Conservation (phyloP, 2,888 invertebrate genomes). For the Latrodectus hesperus region DNA sequence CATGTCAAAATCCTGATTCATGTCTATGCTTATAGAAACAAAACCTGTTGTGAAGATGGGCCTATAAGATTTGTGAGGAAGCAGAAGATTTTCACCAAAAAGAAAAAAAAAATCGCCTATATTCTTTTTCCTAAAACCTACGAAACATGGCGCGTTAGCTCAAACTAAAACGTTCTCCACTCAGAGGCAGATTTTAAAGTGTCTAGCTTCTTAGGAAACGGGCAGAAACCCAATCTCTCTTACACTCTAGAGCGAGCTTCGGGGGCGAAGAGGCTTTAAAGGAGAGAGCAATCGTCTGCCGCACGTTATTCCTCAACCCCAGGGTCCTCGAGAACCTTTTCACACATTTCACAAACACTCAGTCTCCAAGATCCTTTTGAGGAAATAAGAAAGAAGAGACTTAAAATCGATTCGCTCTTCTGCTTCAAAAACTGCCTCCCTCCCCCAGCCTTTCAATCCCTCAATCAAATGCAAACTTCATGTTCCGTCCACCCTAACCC, state of each 20-base stretch:
- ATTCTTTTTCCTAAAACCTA: too few species aligned
- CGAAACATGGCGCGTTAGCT: background rate
- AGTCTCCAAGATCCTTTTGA: background rate
- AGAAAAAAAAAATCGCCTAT: too few species aligned
- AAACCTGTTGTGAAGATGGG: too few species aligned
- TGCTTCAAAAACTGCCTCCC: background rate
- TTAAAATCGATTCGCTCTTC: constrained; percentile 3
- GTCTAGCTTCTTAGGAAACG: background rate
- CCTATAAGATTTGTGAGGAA: too few species aligned
- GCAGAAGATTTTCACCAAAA: too few species aligned
- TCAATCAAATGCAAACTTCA: constrained; percentile 2
- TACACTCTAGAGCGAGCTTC: background rate
- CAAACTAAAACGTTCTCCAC: background rate
- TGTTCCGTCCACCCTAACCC: background rate
- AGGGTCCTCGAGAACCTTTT: constrained; percentile 2
- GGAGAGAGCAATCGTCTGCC: constrained; percentile 2
- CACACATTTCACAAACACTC: constrained; percentile 5
- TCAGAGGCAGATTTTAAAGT: background rate
- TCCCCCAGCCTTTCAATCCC: background rate
- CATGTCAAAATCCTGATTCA: too few species aligned
- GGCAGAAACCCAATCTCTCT: background rate
- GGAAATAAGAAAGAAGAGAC: constrained; percentile 5
- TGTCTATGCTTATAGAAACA: too few species aligned
- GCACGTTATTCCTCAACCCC: constrained; percentile 1
- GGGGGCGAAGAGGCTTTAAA: background rate